Base-by-base conservation (phyloP, 2,113 vertebrate species). In the Chauna torquata region DNA sequence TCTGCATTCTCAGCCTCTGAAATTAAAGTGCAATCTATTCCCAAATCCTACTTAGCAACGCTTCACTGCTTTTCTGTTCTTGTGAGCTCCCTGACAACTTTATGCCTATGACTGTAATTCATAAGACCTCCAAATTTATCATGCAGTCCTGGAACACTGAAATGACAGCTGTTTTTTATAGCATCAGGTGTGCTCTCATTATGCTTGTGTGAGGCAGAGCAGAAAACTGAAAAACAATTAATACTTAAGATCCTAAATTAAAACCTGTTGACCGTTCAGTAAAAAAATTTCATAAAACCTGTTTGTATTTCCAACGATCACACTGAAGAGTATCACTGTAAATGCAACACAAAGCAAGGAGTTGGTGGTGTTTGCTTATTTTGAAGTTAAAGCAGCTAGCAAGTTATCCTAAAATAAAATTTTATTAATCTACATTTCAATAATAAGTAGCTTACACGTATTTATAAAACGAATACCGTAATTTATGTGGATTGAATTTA, bases 171-270 rank as follows among this genome's bases (percentile, higher is more conserved):
- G 96, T 20, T 83, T 97, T 97, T 96, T 92, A 96, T 47, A 94
- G 95, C 84, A n/a, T 93, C 96, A 97, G 94, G 95, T 97, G 94
- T 79, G 68, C 92, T 69, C 80, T 96, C 95, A 81, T 96, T 94
- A 94, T 12, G 65, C 50, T 25, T 66, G 75, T 82, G 95, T 69
- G 92, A 91, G 77, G 72, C 66, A 94, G 86, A 88, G 95, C 87
- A 90, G 94, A 93, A 94, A 96, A 96, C 57, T 81, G 83, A 92
- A 86, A 95, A 92, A 68, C 90, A 94, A 91, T 93, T 93, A 70
- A 86, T 70, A 95, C 92, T 94, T 89, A 95, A 85, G 97, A 95
- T 72, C 70, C 88, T 62, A 97, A 95, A 97, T 96, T 79, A 93
- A 96, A 95, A 86, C 83, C 96, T 93, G 90, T 94, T 34, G 47